Evolutionary conservation across 1,140 invertebrate genomes (phyloP), one percentile per base, ranked within the genome.

Genomic region (Nixonia krombeini): DNA sequence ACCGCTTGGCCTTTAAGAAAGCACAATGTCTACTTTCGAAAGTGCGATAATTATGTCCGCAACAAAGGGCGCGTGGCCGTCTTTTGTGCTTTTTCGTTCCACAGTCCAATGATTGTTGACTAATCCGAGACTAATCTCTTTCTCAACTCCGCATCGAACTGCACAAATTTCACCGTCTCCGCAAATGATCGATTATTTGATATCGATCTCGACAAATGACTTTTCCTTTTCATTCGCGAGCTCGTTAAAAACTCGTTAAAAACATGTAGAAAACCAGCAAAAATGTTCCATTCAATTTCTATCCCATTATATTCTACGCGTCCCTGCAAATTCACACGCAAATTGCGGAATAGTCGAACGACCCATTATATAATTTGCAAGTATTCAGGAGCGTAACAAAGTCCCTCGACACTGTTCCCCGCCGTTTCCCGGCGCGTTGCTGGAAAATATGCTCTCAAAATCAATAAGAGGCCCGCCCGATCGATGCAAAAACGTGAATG

Each of bases 361-460:
- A n/a, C n/a, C n/a, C n/a, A n/a, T n/a, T n/a, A n/a, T n/a, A n/a
- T n/a, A n/a, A n/a, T n/a, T n/a, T n/a, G n/a, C n/a, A n/a, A n/a
- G n/a, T n/a, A n/a, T n/a, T n/a, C n/a, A n/a, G n/a, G n/a, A n/a
- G n/a, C n/a, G n/a, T n/a, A n/a, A n/a, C n/a, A n/a, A 56, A 51
- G 55, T 51, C 55, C 55, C 59, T 56, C 10, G 40, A 37, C 28
- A 53, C 47, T 58, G 37, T 49, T 66, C 49, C 58, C 58, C 49
- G 16, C 31, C 35, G 49, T 61, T 49, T 16, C 52, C 44, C 37
- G 41, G 25, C 10, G 26, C 49, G 50, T 56, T 23, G 61, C 45
- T 68, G 65, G 53, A 74, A n/a, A 76, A 73, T 57, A 66, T 45
- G 59, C 63, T 68, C 58, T 79, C 45, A 72, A 75, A 81, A 81